Conservation (phyloP, 2,113 vertebrate genomes). For the Platysternon megacephalum region DNA sequence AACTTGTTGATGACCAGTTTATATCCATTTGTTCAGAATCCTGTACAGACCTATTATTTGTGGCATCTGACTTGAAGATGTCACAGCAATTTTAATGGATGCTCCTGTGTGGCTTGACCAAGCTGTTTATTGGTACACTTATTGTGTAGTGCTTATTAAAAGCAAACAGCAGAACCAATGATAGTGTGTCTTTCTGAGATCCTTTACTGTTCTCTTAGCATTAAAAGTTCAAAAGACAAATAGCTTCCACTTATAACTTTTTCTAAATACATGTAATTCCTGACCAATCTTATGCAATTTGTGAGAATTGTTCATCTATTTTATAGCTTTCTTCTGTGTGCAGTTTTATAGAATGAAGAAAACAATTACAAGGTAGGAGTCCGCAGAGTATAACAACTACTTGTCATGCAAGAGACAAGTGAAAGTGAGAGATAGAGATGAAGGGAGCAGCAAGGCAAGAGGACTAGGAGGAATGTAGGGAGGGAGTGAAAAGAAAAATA, state of each 20-base stretch:
- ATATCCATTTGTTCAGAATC: neutral
- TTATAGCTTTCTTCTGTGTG: neutral
- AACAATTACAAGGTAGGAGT: neutral
- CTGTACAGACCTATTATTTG: neutral
- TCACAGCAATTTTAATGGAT: neutral
- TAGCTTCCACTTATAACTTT: neutral
- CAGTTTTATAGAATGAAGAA: neutral
- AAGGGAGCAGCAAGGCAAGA: neutral
- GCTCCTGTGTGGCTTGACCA: neutral
- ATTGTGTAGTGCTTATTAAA: neutral
- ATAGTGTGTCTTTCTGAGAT: neutral
- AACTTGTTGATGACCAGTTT: no score
- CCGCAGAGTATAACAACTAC: neutral
- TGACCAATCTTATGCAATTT: fast-evolving
- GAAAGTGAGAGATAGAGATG: neutral
- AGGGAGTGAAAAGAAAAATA: neutral
- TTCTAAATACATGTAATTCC: no score
- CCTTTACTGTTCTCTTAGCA: neutral
- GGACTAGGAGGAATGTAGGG: neutral
- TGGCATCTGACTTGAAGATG: neutral
- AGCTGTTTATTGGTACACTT: neutral
- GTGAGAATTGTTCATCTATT: neutral
- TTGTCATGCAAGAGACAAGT: neutral
- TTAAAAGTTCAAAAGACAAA: neutral
- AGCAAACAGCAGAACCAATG: no score